phyloP scores from a whole-genome alignment of 2,888 invertebrate species.

The Caenorhabditis afra region DNA sequence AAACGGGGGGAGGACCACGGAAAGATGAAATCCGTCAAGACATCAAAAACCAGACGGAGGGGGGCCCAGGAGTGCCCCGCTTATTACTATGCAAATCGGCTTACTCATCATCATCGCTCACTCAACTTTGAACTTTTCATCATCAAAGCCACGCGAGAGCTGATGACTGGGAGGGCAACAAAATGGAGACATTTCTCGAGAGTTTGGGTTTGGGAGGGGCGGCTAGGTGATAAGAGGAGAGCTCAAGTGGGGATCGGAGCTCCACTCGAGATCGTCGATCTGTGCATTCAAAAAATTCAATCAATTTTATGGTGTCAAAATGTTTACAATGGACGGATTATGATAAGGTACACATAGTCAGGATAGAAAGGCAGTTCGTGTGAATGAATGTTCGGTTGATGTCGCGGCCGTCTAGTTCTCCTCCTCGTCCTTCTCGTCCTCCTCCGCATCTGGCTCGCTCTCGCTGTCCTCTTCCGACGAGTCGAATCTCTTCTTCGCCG shows the following conservation, averaged over 20 bases:
- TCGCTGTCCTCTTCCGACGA: conserved; percentile 72
- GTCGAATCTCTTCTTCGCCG: conserved; percentile 71
- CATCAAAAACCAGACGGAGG: conserved; percentile 51
- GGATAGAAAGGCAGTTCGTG: conserved; percentile 35
- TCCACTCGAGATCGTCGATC: conserved; percentile 26
- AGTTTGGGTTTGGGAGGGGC: conserved; percentile 14
- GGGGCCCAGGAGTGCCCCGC: conserved; percentile 10
- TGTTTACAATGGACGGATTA: conserved; percentile 6
- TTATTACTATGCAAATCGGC: conserved; percentile 57
- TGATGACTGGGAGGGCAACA: background rate
- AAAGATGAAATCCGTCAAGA: conserved; percentile 47
- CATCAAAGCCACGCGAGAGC: conserved; percentile 4
- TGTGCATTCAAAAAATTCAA: background rate
- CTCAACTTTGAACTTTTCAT: conserved; percentile 51
- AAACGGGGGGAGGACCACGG: conserved; percentile 19
- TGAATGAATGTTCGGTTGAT: conserved; percentile 6
- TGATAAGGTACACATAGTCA: conserved; percentile 33
- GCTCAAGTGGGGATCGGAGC: conserved; percentile 44
- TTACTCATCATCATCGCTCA: conserved; percentile 38
- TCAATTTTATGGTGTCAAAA: conserved; percentile 14
- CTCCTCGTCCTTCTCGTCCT: conserved; percentile 49
- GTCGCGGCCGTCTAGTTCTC: conserved; percentile 12
- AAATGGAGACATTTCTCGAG: conserved; percentile 25
- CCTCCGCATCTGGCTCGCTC: conserved; percentile 64
- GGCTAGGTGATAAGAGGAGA: conserved; percentile 41